These are phyloP conservation scores for Microtus californicus DNA, from an alignment of 2,797 vertebrate species.

Conservation along the genomic window DNA sequence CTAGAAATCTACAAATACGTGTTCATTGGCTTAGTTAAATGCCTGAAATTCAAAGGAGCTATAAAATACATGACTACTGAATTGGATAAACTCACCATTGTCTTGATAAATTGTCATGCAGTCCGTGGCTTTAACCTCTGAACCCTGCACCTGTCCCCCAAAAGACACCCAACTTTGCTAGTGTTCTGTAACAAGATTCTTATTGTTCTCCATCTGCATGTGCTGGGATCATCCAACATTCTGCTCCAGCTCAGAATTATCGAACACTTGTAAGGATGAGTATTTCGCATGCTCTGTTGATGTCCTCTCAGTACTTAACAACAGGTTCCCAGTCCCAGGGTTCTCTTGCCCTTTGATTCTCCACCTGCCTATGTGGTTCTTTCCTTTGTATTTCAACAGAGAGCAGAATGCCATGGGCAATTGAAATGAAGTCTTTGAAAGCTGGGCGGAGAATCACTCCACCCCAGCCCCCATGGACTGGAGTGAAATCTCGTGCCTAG, in stretches of 20 bases:
- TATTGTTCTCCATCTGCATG: background rate
- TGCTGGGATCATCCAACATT: background rate
- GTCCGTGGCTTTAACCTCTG: background rate
- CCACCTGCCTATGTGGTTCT: background rate
- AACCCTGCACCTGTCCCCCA: fast-evolving
- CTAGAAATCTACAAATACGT: background rate
- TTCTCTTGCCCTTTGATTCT: background rate
- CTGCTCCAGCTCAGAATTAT: background rate
- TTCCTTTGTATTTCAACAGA: background rate
- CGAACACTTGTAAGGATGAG: background rate
- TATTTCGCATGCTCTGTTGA: background rate
- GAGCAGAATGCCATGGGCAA: background rate
- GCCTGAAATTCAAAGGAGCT: background rate
- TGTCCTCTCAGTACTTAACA: slow-evolving; percentile 4
- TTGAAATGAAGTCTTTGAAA: background rate
- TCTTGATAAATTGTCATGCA: background rate
- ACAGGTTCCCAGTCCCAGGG: background rate
- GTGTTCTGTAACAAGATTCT: background rate
- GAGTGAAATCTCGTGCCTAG: background rate
- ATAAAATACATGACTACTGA: background rate
- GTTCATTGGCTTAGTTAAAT: background rate
- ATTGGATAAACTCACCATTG: background rate
- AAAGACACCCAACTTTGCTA: background rate
- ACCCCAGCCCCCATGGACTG: background rate
- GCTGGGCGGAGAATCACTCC: background rate